Evolutionary conservation across 2,797 vertebrate genomes (phyloP).

Genomic region (Taeniopygia guttata): DNA sequence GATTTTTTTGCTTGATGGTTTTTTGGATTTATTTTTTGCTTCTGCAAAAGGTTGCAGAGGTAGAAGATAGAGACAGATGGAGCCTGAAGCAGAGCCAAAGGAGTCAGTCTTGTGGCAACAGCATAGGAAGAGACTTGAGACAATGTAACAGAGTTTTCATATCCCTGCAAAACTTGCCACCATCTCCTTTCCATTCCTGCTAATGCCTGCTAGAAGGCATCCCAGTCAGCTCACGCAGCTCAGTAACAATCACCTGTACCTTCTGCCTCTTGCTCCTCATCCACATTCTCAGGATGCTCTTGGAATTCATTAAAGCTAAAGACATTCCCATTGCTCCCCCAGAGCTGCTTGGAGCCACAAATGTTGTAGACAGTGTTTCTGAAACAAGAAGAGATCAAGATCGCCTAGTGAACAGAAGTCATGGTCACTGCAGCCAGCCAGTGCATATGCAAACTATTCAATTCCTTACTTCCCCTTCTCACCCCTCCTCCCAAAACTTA

Average conservation of each 20-base stretch:
- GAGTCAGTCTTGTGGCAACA: neutral
- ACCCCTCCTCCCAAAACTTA: neutral
- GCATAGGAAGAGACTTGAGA: neutral
- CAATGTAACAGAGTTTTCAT: neutral
- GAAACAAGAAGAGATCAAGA: conserved; percentile 38
- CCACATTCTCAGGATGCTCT: neutral
- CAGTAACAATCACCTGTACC: conserved; percentile 31
- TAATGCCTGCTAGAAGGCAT: neutral
- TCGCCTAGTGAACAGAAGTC: neutral
- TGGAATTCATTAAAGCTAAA: conserved; percentile 60
- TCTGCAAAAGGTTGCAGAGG: neutral
- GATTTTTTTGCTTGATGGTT: too few species aligned
- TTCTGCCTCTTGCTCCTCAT: conserved; percentile 18
- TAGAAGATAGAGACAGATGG: neutral
- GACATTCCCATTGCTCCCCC: conserved; percentile 71
- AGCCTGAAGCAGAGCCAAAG: neutral
- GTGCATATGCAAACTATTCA: neutral
- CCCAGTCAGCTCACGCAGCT: neutral
- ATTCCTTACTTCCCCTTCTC: neutral
- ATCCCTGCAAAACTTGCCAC: neutral
- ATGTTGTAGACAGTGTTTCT: conserved; percentile 88
- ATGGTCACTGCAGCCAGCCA: neutral
- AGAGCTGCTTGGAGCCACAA: conserved; percentile 75
- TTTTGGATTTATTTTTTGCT: neutral
- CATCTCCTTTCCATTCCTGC: neutral